Percentiles rank a stretch among this genome's conserved stretches.
Evolutionary conservation across 2,797 vertebrate species (phyloP).

Genomic region (Tarsius wallacei): DNA sequence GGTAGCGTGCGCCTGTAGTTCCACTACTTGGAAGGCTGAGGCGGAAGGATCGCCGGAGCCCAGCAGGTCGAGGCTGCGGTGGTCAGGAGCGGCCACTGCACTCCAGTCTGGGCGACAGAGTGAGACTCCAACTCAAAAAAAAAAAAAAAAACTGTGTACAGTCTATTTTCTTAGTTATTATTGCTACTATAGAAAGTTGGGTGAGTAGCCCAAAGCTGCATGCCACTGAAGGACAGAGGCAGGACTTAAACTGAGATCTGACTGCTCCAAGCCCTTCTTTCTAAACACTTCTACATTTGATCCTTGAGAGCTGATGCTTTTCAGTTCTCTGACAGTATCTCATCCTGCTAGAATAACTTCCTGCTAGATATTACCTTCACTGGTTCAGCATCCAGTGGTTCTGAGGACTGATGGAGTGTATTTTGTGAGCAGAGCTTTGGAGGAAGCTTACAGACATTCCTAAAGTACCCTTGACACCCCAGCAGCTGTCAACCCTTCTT

Average conservation of each 20-base stretch:
- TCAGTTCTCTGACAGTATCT: conserved; percentile 55
- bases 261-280: not conserved
- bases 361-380: conserved; percentile 65
- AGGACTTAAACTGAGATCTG: conserved; percentile 13
- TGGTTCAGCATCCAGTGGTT: conserved; percentile 15
- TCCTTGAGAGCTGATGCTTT: conserved; percentile 48
- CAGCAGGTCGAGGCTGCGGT: too few relatives aligned
- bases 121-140: too few relatives aligned
- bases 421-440: conserved; percentile 64
- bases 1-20: too few relatives aligned
- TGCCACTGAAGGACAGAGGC: not conserved
- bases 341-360: conserved; percentile 59
- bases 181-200: not conserved
- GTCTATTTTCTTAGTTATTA: not conserved
- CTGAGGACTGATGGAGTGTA: conserved; percentile 8
- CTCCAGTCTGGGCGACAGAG: too few relatives aligned
- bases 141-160: too few relatives aligned
- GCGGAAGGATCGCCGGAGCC: too few relatives aligned
- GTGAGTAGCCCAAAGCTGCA: not conserved
- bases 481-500: conserved; percentile 57
- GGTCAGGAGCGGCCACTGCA: too few relatives aligned
- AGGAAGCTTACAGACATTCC: conserved; percentile 48
- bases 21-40: too few relatives aligned
- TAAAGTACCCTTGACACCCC: conserved; percentile 49
- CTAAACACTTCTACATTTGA: conserved; percentile 11